Evolutionary conservation across 2,888 invertebrate species (phyloP).

Genomic region (Troides helena): DNA sequence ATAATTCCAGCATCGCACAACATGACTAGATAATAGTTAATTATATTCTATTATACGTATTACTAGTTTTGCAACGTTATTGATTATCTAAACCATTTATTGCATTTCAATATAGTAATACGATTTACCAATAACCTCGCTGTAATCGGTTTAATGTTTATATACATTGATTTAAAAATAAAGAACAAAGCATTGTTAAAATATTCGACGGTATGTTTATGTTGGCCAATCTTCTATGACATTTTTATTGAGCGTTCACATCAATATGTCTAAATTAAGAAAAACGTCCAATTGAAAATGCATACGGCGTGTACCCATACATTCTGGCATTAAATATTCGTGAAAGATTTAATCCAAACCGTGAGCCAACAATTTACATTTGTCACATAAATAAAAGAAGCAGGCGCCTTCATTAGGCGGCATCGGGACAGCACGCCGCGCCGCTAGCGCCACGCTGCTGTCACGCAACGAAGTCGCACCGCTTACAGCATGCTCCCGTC

Average conservation of each 20-base stretch:
- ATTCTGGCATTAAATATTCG: conserved; percentile 63
- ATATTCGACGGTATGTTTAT: conserved; percentile 41
- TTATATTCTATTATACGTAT: conserved; percentile 19
- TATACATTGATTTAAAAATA: conserved; percentile 1
- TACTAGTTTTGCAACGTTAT: conserved; percentile 19
- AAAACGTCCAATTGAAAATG: conserved; percentile 61
- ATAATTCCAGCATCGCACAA: conserved; percentile 43
- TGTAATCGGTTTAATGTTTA: conserved; percentile 8
- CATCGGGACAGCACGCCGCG: conserved; percentile 42
- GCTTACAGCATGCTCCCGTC: background rate
- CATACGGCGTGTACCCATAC: conserved; percentile 49
- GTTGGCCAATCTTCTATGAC: conserved; percentile 45
- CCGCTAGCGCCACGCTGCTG: conserved; percentile 40
- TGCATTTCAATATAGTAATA: conserved; percentile 24
- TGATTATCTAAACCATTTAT: conserved; percentile 15
- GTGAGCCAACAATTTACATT: conserved; percentile 64
- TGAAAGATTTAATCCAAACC: conserved; percentile 55
- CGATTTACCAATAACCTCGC: conserved; percentile 7
- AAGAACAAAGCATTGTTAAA: conserved; percentile 24
- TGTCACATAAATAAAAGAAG: conserved; percentile 75
- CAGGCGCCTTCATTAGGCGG: conserved; percentile 69
- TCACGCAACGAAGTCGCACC: conserved; percentile 38
- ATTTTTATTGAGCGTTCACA: conserved; percentile 49
- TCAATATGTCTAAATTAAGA: conserved; percentile 46
- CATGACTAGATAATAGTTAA: conserved; percentile 16